These are phyloP conservation scores for Gonatopus flavifemur DNA, from an alignment of 1,140 invertebrate genomes.

Conservation along the genomic window DNA sequence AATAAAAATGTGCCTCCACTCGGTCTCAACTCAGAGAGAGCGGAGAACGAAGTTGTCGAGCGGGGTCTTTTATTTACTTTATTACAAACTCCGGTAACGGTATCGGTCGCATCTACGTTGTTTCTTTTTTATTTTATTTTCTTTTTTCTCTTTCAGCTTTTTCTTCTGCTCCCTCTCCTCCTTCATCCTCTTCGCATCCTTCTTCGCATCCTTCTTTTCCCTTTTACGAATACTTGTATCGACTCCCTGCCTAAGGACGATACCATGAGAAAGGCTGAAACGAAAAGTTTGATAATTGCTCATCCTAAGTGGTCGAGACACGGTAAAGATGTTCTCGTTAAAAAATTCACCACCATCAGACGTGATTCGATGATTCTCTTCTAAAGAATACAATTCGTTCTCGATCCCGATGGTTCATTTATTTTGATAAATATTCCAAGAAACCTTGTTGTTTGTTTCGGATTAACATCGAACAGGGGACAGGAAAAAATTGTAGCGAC, in stretches of 20 bases:
- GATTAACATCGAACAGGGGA: too few relatives aligned
- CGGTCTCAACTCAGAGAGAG: too few relatives aligned
- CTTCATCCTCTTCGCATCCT: neutral
- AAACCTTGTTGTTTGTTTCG: too few relatives aligned
- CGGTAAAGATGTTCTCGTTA: conserved; percentile 4
- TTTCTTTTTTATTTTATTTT: conserved; percentile 2
- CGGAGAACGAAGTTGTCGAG: conserved; percentile 33
- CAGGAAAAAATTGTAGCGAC: too few relatives aligned
- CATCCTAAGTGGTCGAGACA: conserved; percentile 25
- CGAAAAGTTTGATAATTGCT: conserved; percentile 31
- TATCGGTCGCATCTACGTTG: conserved; percentile 33
- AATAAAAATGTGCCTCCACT: conserved; percentile 30
- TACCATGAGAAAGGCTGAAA: conserved; percentile 7
- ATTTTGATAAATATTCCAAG: too few relatives aligned
- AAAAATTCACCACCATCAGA: neutral
- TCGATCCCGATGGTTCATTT: too few relatives aligned
- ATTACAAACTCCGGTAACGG: conserved; percentile 41
- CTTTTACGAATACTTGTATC: conserved; percentile 38
- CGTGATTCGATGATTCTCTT: too few relatives aligned
- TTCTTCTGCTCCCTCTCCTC: conserved; percentile 4
- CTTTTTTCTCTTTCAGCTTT: conserved; percentile 3
- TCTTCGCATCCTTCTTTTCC: conserved; percentile 8
- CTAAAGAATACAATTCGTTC: too few relatives aligned
- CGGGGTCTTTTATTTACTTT: conserved; percentile 45
- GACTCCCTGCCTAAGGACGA: too few relatives aligned